Conservation (phyloP, 2,888 invertebrate species). For the Deilephila elpenor region DNA sequence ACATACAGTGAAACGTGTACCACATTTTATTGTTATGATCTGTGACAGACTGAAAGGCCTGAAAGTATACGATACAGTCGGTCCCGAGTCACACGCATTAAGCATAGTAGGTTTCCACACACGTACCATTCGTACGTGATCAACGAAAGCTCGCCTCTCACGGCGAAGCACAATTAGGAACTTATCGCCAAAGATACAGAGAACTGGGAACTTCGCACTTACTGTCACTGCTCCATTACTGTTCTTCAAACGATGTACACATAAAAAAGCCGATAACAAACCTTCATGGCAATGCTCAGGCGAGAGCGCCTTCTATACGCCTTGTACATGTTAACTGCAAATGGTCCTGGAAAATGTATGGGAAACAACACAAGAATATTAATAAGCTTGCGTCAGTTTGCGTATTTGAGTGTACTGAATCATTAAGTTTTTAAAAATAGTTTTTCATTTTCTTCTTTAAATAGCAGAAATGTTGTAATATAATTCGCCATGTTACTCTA, state of each 20-base stretch:
- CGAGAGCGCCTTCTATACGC: neutral
- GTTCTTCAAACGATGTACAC: conserved; percentile 3
- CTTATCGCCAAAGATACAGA: conserved; percentile 67
- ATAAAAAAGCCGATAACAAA: conserved; percentile 14
- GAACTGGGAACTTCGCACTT: conserved; percentile 51
- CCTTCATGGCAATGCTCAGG: neutral
- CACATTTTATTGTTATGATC: neutral
- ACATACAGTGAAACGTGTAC: neutral
- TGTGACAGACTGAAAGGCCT: conserved; percentile 23
- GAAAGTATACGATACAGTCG: conserved; percentile 45
- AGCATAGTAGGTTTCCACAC: conserved; percentile 66
- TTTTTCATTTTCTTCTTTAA: neutral
- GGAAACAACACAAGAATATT: neutral
- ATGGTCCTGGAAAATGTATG: neutral
- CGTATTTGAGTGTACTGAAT: neutral
- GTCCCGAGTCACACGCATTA: conserved; percentile 58
- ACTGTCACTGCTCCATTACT: conserved; percentile 35
- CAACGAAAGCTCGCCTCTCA: conserved; percentile 63
- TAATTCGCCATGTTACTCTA: neutral
- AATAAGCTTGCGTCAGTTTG: neutral
- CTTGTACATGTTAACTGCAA: neutral
- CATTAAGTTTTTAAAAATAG: neutral
- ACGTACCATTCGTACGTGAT: conserved; percentile 68
- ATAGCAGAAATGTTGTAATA: neutral
- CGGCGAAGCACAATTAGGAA: conserved; percentile 76